These are phyloP conservation scores for Zoanthus sansibaricus DNA, from an alignment of 92 coral and sea anemone genomes.

Conservation along the genomic window DNA sequence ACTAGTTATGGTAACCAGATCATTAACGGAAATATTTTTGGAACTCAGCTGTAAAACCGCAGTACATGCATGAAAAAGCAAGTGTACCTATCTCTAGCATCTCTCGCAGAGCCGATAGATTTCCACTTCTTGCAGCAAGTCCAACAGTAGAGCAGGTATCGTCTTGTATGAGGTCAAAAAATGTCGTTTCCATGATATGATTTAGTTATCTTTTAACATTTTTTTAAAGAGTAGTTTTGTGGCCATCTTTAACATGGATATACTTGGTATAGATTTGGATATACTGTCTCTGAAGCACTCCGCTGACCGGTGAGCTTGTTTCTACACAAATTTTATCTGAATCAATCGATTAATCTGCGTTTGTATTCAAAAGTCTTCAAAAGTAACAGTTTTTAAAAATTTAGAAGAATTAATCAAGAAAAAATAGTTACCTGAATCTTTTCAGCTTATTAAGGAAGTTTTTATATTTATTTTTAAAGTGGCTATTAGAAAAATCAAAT, in stretches of 20 bases:
- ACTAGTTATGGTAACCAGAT: too few relatives aligned
- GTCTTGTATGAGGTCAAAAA: conserved; percentile 72
- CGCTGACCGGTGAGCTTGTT: background rate
- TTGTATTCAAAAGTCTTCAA: too few relatives aligned
- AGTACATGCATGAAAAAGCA: too few relatives aligned
- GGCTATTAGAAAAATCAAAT: too few relatives aligned
- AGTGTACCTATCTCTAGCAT: conserved; percentile 53
- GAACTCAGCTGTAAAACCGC: too few relatives aligned
- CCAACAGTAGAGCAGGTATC: conserved; percentile 69
- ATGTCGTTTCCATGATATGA: conserved; percentile 42
- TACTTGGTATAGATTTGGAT: background rate
- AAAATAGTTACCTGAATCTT: too few relatives aligned
- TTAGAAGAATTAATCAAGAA: too few relatives aligned
- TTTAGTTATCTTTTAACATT: background rate
- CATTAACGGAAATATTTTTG: too few relatives aligned
- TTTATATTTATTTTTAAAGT: too few relatives aligned
- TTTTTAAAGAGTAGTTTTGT: too few relatives aligned
- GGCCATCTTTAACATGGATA: background rate
- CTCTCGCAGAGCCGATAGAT: conserved; percentile 47
- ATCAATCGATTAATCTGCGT: too few relatives aligned
- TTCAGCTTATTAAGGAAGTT: too few relatives aligned
- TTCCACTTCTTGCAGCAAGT: conserved; percentile 75
- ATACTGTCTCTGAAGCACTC: background rate
- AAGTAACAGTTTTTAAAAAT: background rate
- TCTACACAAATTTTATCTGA: background rate